Evolutionary conservation across 2,888 invertebrate genomes (phyloP), one percentile per base, ranked within the genome.

Genomic region (Carpatolechia fugitivella): DNA sequence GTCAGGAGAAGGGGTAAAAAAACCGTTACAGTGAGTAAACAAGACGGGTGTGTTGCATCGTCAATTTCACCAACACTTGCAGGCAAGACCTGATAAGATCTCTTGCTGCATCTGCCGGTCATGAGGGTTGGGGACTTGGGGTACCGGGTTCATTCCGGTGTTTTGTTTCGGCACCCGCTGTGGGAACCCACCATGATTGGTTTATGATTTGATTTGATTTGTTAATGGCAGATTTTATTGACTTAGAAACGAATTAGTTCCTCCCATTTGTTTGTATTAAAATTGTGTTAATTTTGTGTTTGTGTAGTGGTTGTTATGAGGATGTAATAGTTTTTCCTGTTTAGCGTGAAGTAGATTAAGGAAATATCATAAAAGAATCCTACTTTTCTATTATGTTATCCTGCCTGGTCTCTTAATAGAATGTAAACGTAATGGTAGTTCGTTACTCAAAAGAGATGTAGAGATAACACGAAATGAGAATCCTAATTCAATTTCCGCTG

Each of bases 1-100:
- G 49, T 54, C 40, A 54, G 50, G 56, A 62, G 68, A 66, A 74
- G 76, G 80, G 76, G 77, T 73, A 68, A 63, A 72, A 78, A 76
- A 84, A 76, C 87, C 87, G 88, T 88, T 87, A 86, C 82, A 78
- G 66, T 69, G 76, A 72, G 74, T 79, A 80, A 82, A 82, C 79
- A 81, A 76, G 74, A 71, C 74, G 73, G 75, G 73, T 76, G 70
- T 63, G 64, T 68, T 74, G 72, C 73, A 74, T 79, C 78, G 81
- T 79, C 74, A 76, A 74, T 76, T 76, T 74, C 65, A 78, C 76
- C 78, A 84, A 79, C 80, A 83, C 82, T 79, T 74, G 76, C 79
- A 75, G 71, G 72, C 79, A 75, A 70, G 72, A 74, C 81, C 85
- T 76, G 82, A 80, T 85, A 89, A 85, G 80, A 90, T 90, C 89